These are phyloP conservation scores for Anser brachyrhynchus DNA, from an alignment of 2,113 vertebrate genomes.

Conservation along the genomic window DNA sequence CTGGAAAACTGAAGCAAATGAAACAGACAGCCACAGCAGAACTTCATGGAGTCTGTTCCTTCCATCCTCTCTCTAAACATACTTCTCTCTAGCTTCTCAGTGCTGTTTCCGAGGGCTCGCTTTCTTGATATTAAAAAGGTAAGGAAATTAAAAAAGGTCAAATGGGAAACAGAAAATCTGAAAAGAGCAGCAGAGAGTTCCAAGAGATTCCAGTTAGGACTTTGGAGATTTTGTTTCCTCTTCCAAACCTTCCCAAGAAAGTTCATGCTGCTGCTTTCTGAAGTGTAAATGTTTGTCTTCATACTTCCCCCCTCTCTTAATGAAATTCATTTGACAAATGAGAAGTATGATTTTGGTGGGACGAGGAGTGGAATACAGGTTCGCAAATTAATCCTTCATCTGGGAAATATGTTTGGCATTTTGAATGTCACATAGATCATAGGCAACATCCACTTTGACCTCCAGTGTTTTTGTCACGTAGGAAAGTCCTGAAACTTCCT, in stretches of 20 bases:
- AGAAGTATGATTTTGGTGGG: neutral
- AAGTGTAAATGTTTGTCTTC: neutral
- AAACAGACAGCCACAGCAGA: neutral
- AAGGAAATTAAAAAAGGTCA: neutral
- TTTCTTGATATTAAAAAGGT: neutral
- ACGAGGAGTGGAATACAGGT: neutral
- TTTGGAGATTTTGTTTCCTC: neutral
- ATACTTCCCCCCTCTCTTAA: neutral
- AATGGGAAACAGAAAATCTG: neutral
- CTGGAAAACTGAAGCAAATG: neutral
- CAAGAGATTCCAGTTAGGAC: neutral
- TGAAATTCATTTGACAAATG: neutral
- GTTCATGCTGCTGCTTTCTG: neutral
- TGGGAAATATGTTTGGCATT: conserved; percentile 23
- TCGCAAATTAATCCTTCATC: neutral
- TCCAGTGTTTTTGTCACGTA: neutral
- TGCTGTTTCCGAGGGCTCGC: neutral
- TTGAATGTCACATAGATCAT: neutral
- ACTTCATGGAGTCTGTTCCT: neutral
- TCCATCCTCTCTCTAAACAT: neutral
- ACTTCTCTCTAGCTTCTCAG: neutral
- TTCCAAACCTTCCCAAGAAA: neutral
- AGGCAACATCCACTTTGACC: neutral
- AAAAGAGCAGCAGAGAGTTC: neutral
- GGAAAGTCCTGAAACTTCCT: neutral